Conservation (phyloP, 2,113 vertebrate genomes). For the Sylvilagus bachmani region DNA sequence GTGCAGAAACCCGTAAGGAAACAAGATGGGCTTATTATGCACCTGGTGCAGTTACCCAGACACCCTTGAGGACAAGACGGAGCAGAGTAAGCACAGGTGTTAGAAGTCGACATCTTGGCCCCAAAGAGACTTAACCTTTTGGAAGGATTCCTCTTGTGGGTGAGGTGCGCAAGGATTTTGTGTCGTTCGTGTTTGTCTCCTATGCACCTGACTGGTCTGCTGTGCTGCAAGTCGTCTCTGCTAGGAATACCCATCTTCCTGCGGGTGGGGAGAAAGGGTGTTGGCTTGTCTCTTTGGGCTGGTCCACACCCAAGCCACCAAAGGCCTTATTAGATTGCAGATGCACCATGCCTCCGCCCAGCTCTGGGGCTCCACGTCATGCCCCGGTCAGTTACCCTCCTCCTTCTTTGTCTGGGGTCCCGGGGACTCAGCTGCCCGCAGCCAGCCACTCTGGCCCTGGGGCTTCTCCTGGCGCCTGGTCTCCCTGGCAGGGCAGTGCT, state of each 20-base stretch:
- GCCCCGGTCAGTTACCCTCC: background rate
- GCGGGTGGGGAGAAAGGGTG: background rate
- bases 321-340: background rate
- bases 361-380: background rate
- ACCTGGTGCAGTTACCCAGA: conserved; percentile 32
- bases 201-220: background rate
- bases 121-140: background rate
- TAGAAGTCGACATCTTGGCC: background rate
- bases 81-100: background rate
- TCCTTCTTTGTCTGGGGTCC: background rate
- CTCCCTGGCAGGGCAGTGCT: background rate
- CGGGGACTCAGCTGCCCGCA: background rate
- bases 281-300: background rate
- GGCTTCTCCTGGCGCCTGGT: too few relatives aligned
- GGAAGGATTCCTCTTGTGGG: background rate
- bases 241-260: background rate
- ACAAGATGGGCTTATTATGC: conserved; percentile 45
- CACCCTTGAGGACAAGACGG: background rate
- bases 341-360: accelerated
- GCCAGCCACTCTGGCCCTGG: background rate
- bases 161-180: background rate
- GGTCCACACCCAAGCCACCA: background rate
- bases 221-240: background rate
- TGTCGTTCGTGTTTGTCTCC: background rate
- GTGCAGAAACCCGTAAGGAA: conserved; percentile 37